Evolutionary conservation across 1,140 invertebrate species (phyloP).

Genomic region (Drosophila santomea): DNA sequence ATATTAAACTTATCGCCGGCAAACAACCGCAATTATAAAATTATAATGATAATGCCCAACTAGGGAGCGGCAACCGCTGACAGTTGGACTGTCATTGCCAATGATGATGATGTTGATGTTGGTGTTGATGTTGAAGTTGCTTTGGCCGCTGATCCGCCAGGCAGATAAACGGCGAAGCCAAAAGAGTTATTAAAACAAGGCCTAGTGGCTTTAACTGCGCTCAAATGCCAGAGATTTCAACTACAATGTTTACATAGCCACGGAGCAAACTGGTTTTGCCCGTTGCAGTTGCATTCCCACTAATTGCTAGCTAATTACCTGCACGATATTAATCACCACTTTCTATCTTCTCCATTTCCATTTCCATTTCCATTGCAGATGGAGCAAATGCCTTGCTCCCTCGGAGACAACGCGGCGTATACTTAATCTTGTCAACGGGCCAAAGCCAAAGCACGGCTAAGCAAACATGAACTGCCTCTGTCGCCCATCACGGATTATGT

Average conservation of each 20-base stretch:
- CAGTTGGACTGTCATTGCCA: slow-evolving; percentile 73
- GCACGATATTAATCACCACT: slow-evolving; percentile 73
- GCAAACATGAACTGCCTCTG: slow-evolving; percentile 84
- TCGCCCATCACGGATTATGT: slow-evolving; percentile 84
- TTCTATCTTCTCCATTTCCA: slow-evolving; percentile 56
- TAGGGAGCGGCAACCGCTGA: slow-evolving; percentile 74
- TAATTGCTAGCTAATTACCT: slow-evolving; percentile 73
- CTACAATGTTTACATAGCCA: slow-evolving; percentile 18
- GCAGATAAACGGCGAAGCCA: slow-evolving; percentile 63
- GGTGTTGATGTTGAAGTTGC: slow-evolving; percentile 29
- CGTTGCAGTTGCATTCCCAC: slow-evolving; percentile 51
- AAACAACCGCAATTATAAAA: slow-evolving; percentile 82
- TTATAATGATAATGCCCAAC: slow-evolving; percentile 81
- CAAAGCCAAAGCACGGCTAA: slow-evolving; percentile 11
- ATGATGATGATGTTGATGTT: slow-evolving; percentile 28
- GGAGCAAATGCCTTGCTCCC: slow-evolving; percentile 44
- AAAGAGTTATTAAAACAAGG: slow-evolving; percentile 78
- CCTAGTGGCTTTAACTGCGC: slow-evolving; percentile 29
- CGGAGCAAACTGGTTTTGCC: slow-evolving; percentile 51
- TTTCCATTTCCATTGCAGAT: slow-evolving; percentile 49
- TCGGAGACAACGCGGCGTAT: slow-evolving; percentile 38
- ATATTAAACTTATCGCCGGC: slow-evolving; percentile 79
- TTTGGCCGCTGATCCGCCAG: slow-evolving; percentile 53
- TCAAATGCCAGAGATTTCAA: slow-evolving; percentile 33
- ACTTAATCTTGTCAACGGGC: slow-evolving; percentile 46